Conservation (phyloP, 2,888 invertebrate genomes). For the Platynereis dumerilii region DNA sequence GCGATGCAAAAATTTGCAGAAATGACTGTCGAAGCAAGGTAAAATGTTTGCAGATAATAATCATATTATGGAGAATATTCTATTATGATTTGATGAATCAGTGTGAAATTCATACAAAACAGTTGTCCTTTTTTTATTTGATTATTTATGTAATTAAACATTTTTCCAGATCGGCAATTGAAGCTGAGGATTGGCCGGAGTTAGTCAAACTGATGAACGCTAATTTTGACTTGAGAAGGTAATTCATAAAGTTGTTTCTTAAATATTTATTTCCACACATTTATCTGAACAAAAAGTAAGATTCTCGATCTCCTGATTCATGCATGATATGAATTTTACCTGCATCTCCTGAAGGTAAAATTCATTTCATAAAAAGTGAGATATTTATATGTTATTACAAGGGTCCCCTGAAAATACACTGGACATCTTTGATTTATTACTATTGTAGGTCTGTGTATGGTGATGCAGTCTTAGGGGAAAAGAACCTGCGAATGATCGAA, state of each 20-base stretch:
- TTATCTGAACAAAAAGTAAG: too few species aligned
- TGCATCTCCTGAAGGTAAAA: too few species aligned
- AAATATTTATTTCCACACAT: not conserved
- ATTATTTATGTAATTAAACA: too few species aligned
- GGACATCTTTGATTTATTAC: too few species aligned
- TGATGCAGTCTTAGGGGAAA: slow-evolving; percentile 28
- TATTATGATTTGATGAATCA: too few species aligned
- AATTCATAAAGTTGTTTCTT: not conserved
- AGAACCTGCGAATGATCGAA: slow-evolving; percentile 34
- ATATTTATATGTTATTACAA: too few species aligned
- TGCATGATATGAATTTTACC: too few species aligned
- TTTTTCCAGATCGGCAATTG: slow-evolving; percentile 29
- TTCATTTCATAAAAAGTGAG: too few species aligned
- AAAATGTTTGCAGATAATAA: not conserved
- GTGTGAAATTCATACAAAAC: too few species aligned
- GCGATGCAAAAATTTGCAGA: slow-evolving; percentile 36
- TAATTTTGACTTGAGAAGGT: slow-evolving; percentile 38
- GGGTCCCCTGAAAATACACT: too few species aligned
- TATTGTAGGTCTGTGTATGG: slow-evolving; percentile 30
- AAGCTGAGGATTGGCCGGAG: slow-evolving; percentile 26
- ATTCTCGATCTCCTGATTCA: too few species aligned
- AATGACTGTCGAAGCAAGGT: slow-evolving; percentile 35
- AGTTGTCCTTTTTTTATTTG: too few species aligned
- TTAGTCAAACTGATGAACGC: slow-evolving; percentile 36
- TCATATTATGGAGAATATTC: not conserved